Percentiles rank a stretch among this genome's conserved stretches.
Conservation (phyloP, 23 tunicate species). For the Trididemnum clinides region DNA sequence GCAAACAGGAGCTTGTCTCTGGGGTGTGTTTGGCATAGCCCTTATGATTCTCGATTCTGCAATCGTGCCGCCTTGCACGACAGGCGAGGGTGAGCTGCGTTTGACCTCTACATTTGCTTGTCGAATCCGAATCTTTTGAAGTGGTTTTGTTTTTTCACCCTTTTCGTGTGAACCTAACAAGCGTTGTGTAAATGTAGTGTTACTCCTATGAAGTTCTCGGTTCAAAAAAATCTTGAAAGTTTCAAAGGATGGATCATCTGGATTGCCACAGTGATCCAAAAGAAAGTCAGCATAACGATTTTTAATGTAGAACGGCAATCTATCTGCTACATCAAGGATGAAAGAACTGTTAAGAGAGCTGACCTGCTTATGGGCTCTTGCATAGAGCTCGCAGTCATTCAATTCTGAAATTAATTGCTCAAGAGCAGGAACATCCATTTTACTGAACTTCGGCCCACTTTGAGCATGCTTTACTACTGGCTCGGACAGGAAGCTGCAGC, state of each 20-base stretch:
- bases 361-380: not conserved
- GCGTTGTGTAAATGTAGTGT: not conserved
- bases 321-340: not conserved
- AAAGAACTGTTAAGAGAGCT: not conserved
- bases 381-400: not conserved
- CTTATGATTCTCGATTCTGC: not conserved
- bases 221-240: not conserved
- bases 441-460: not conserved
- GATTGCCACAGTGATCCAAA: not conserved
- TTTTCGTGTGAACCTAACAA: not conserved
- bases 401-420: not conserved
- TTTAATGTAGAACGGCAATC: not conserved
- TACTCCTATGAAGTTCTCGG: not conserved
- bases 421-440: not conserved
- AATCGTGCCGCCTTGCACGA: not conserved
- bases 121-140: not conserved
- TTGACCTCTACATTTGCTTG: not conserved
- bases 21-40: not conserved
- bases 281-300: not conserved
- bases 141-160: not conserved
- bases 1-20: not conserved
- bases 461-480: not conserved
- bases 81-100: not conserved
- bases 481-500: not conserved
- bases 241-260: not conserved